Percentiles rank a stretch among this genome's conserved stretches.
Evolutionary conservation across 2,113 vertebrate genomes (phyloP).

Genomic region (Arothron firmamentum): DNA sequence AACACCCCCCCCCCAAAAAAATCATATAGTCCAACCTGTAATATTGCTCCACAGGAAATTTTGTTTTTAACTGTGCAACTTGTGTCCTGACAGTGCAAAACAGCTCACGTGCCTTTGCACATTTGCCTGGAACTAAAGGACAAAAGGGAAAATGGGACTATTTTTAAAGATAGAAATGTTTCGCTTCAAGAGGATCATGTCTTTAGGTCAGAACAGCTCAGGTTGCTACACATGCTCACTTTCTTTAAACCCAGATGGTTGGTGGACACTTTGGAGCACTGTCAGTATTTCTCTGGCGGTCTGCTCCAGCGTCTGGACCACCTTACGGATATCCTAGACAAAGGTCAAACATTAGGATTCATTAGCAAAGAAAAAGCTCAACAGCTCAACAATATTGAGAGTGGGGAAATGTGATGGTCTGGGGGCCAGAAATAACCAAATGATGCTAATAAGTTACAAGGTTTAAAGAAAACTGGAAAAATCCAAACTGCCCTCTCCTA

Average conservation of each 20-base stretch:
- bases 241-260: slow-evolving; percentile 89
- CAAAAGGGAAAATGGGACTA: slow-evolving; percentile 15
- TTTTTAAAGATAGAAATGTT: not conserved
- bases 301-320: slow-evolving; percentile 91
- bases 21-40: slow-evolving; percentile 79
- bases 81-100: slow-evolving; percentile 85
- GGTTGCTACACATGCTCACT: slow-evolving; percentile 74
- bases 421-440: no score
- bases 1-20: no score
- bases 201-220: not conserved
- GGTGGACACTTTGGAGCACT: slow-evolving; percentile 93
- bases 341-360: not conserved
- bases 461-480: no score
- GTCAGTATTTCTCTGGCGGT: slow-evolving; percentile 95
- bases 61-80: slow-evolving; percentile 90
- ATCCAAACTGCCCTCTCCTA: no score
- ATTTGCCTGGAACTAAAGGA: slow-evolving; percentile 86
- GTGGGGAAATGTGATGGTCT: no score
- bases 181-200: not conserved
- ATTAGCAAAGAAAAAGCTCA: no score
- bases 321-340: slow-evolving; percentile 90
- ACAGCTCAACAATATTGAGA: no score
- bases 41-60: slow-evolving; percentile 93
- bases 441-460: no score
- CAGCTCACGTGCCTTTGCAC: slow-evolving; percentile 87